Conservation (phyloP, 2,113 vertebrate genomes). For the Chaetura pelagica region DNA sequence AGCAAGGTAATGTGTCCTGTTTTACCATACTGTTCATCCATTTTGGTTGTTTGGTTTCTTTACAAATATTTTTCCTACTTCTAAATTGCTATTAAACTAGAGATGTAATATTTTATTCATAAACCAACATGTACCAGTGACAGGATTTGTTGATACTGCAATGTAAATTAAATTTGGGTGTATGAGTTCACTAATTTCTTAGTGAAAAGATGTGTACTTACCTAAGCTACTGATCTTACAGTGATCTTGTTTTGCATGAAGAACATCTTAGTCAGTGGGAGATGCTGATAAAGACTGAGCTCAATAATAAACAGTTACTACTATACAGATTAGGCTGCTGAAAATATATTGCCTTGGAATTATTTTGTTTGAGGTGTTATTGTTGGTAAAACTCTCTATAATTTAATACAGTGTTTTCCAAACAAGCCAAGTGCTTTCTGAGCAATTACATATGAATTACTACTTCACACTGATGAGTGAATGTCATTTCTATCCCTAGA, state of each 20-base stretch:
- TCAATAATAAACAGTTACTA: background rate
- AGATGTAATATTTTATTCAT: background rate
- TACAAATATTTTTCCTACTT: background rate
- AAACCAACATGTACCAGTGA: background rate
- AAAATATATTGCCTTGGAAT: background rate
- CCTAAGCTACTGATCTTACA: background rate
- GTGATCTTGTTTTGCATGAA: background rate
- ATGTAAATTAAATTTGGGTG: background rate
- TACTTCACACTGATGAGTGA: background rate
- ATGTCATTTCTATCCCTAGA: background rate
- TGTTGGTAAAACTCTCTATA: background rate
- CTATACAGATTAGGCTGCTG: background rate
- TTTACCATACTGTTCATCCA: background rate
- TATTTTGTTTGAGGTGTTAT: background rate
- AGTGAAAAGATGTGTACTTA: background rate
- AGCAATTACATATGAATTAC: background rate
- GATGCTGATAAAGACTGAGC: background rate
- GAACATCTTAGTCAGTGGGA: background rate
- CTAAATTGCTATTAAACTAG: background rate
- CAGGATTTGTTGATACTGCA: background rate
- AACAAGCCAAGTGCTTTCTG: background rate
- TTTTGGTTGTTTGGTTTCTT: background rate
- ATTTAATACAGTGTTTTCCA: background rate
- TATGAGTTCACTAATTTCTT: background rate
- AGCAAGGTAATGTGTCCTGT: background rate